A percentile compares a stretch with the other conserved stretches of the same genome.
These are phyloP conservation scores for Phthorimaea operculella DNA, from an alignment of 1,140 invertebrate species.

Conservation along the genomic window DNA sequence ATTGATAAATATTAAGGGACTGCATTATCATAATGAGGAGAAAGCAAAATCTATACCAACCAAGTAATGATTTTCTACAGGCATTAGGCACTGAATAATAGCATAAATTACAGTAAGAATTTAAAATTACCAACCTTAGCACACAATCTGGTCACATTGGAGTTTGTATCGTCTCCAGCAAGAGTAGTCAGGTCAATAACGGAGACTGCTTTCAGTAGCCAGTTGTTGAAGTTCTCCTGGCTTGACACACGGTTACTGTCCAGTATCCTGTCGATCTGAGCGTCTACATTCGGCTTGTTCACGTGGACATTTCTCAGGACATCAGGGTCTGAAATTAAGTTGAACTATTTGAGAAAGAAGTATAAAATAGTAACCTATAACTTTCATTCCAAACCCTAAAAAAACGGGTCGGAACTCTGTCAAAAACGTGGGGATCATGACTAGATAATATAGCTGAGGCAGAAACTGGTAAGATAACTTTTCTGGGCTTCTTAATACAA, in stretches of 20 bases:
- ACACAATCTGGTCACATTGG: slow-evolving; percentile 85
- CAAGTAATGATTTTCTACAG: too few species aligned
- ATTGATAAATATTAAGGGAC: too few species aligned
- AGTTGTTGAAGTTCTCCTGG: slow-evolving; percentile 73
- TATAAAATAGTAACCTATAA: too few species aligned
- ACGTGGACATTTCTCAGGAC: slow-evolving; percentile 70
- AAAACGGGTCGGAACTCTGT: too few species aligned
- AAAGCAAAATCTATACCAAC: too few species aligned
- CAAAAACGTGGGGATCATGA: too few species aligned
- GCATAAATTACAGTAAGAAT: not conserved
- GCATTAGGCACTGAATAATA: too few species aligned
- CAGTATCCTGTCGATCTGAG: slow-evolving; percentile 61
- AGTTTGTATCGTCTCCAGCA: slow-evolving; percentile 86
- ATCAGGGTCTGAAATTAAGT: slow-evolving; percentile 61
- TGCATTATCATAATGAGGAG: too few species aligned
- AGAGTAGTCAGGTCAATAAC: slow-evolving; percentile 95
- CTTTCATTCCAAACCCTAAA: too few species aligned
- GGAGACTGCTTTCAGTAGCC: slow-evolving; percentile 83
- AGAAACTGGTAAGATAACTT: too few species aligned
- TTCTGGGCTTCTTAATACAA: not conserved
- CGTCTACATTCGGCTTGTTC: slow-evolving; percentile 71
- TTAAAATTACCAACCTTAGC: slow-evolving; percentile 71
- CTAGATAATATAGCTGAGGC: too few species aligned
- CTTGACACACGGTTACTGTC: slow-evolving; percentile 36
- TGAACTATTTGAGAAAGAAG: not conserved